Evolutionary conservation across 2,797 vertebrate genomes (phyloP).

Genomic region (Crocidura indochinensis): DNA sequence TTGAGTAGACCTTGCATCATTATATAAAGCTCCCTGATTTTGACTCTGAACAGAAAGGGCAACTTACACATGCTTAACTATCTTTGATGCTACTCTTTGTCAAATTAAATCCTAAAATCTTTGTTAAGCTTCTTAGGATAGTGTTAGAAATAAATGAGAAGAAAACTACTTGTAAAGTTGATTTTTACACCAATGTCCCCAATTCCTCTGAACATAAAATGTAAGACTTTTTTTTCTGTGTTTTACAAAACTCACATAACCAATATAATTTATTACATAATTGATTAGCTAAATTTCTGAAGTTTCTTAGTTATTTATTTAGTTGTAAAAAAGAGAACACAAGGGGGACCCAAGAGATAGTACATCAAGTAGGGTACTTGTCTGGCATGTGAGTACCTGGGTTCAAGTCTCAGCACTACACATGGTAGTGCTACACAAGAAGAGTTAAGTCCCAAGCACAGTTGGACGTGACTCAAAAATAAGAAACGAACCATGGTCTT

Average conservation of each 20-base stretch:
- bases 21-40: slow-evolving; percentile 39
- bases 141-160: slow-evolving; percentile 57
- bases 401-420: too few species aligned
- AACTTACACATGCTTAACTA: slow-evolving; percentile 20
- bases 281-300: slow-evolving; percentile 53
- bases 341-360: too few species aligned
- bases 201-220: slow-evolving; percentile 69
- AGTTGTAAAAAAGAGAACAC: slow-evolving; percentile 15
- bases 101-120: slow-evolving; percentile 56
- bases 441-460: too few species aligned
- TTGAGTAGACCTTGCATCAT: neutral
- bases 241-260: slow-evolving; percentile 44
- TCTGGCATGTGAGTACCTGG: too few species aligned
- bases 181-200: slow-evolving; percentile 49
- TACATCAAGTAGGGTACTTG: too few species aligned
- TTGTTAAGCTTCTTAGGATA: slow-evolving; percentile 63
- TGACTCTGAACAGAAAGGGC: slow-evolving; percentile 14
- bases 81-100: slow-evolving; percentile 64
- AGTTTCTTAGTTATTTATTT: slow-evolving; percentile 18
- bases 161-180: slow-evolving; percentile 56
- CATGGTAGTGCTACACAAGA: too few species aligned
- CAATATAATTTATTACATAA: slow-evolving; percentile 45
- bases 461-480: too few species aligned
- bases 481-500: neutral
- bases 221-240: slow-evolving; percentile 62